Percentiles rank a stretch among this genome's conserved stretches.
Conservation (phyloP, 2,113 vertebrate species). For the Neotragus moschatus region DNA sequence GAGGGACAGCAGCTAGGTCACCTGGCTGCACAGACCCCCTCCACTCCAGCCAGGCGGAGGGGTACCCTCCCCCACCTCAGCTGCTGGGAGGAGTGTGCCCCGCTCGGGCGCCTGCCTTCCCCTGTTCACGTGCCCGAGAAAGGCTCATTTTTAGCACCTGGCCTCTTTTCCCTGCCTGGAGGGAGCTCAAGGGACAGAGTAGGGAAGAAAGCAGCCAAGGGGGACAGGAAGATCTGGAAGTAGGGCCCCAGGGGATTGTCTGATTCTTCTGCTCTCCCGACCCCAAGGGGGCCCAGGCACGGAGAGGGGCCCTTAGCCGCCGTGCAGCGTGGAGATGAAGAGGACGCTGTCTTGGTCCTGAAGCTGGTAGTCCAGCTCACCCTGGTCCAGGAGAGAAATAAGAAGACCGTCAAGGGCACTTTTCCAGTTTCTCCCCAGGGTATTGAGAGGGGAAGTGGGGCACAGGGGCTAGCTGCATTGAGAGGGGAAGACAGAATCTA, state of each 20-base stretch:
- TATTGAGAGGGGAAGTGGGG: neutral
- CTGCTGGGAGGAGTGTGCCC: neutral
- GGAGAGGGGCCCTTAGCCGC: conserved; percentile 83
- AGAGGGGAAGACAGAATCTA: neutral
- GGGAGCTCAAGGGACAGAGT: conserved; percentile 52
- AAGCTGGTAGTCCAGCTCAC: conserved; percentile 94
- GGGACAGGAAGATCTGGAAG: conserved; percentile 59
- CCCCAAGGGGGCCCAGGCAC: conserved; percentile 46
- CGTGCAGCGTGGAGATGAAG: conserved; percentile 98
- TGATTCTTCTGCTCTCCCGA: neutral
- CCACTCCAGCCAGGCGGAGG: neutral
- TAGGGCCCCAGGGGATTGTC: neutral
- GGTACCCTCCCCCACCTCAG: neutral
- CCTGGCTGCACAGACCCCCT: neutral
- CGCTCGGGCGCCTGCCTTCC: neutral
- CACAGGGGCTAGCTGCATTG: neutral
- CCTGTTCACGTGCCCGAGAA: neutral
- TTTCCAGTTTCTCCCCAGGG: neutral
- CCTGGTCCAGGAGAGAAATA: conserved; percentile 80
- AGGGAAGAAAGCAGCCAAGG: conserved; percentile 63
- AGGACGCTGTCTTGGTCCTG: conserved; percentile 93
- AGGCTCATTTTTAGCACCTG: conserved; percentile 67
- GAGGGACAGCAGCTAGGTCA: conserved; percentile 30
- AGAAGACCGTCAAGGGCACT: conserved; percentile 17
- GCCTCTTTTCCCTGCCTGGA: conserved; percentile 64